A percentile compares a stretch with the other conserved stretches of the same genome.
These are phyloP conservation scores for Hylaea fasciaria DNA, from an alignment of 2,888 invertebrate genomes.

Conservation along the genomic window DNA sequence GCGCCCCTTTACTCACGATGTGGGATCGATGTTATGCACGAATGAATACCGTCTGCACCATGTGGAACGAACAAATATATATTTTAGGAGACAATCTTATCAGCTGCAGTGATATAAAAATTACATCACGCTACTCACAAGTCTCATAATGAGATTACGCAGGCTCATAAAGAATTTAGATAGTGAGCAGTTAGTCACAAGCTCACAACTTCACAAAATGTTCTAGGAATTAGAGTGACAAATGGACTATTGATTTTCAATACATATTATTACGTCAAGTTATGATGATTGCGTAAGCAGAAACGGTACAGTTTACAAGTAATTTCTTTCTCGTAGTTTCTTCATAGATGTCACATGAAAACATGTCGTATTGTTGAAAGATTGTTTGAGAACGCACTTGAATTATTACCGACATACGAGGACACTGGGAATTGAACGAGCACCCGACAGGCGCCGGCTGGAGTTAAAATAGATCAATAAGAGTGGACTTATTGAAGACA, in stretches of 20 bases:
- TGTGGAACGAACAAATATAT: slow-evolving; percentile 60
- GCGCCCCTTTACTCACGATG: slow-evolving; percentile 68
- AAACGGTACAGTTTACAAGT: slow-evolving; percentile 16
- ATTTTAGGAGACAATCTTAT: slow-evolving; percentile 44
- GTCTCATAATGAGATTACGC: slow-evolving; percentile 10
- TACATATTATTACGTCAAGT: not conserved
- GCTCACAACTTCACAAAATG: too few relatives aligned
- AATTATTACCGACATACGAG: not conserved
- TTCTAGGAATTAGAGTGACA: slow-evolving; percentile 1
- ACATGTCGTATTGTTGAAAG: slow-evolving; percentile 4
- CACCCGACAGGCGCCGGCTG: slow-evolving; percentile 60
- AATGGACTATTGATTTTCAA: slow-evolving; percentile 3
- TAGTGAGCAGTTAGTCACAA: slow-evolving; percentile 9
- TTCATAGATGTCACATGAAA: slow-evolving; percentile 6
- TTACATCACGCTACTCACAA: not conserved
- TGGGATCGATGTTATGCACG: slow-evolving; percentile 80
- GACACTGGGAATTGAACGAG: slow-evolving; percentile 62
- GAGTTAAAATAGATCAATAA: slow-evolving; percentile 76
- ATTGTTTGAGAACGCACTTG: slow-evolving; percentile 15
- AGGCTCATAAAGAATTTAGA: not conserved
- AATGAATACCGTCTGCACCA: slow-evolving; percentile 79
- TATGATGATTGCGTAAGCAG: slow-evolving; percentile 6
- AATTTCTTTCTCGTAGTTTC: not conserved
- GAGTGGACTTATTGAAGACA: slow-evolving; percentile 67
- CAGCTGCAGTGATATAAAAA: slow-evolving; percentile 32